phyloP scores from a whole-genome alignment of 2,797 vertebrate species.

The Scomberomorus guttatus region DNA sequence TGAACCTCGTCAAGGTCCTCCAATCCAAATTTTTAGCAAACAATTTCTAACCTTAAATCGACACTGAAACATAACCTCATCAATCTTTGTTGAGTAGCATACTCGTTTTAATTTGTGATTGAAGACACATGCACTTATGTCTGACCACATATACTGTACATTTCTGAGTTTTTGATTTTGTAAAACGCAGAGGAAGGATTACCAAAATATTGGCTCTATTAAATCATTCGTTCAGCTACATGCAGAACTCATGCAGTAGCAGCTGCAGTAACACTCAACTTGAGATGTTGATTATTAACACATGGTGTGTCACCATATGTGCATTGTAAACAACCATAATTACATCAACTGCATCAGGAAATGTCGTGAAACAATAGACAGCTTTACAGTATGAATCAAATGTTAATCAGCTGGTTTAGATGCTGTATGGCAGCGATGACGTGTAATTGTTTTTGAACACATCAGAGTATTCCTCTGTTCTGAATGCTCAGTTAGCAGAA shows the following conservation, averaged over 20 bases:
- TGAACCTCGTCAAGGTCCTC: no score
- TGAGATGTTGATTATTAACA: conserved; percentile 27
- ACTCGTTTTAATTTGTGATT: background rate
- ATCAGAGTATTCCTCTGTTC: conserved; percentile 11
- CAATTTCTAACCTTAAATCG: no score
- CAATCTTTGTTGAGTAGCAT: background rate
- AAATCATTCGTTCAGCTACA: conserved; percentile 13
- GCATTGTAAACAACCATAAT: conserved; percentile 12
- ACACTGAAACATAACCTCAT: no score
- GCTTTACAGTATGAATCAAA: conserved; percentile 15
- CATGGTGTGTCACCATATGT: conserved; percentile 41
- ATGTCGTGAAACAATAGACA: background rate
- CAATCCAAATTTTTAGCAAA: no score
- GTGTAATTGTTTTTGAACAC: conserved; percentile 6
- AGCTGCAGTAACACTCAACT: background rate
- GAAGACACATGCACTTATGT: background rate
- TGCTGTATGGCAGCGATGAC: background rate
- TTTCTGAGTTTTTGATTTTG: background rate
- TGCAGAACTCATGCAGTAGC: background rate
- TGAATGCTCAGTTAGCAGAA: conserved; percentile 7
- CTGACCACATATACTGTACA: background rate
- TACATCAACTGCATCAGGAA: background rate
- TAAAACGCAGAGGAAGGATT: background rate
- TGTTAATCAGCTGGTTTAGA: conserved; percentile 23
- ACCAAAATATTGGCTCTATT: background rate